Base-by-base conservation (phyloP, 2,888 invertebrate species). In the Hypomecis atomaria region DNA sequence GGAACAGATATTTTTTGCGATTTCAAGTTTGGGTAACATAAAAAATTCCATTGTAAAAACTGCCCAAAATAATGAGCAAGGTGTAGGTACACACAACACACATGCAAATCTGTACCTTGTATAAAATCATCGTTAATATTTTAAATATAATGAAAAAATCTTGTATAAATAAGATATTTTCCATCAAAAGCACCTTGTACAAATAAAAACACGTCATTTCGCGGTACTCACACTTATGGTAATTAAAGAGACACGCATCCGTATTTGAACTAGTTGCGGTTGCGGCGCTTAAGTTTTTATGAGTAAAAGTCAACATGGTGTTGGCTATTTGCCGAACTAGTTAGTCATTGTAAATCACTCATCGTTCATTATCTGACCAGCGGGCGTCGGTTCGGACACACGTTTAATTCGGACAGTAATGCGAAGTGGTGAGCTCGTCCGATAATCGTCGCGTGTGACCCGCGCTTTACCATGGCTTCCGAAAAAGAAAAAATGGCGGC, bases 401-500 rank as follows among this genome's bases (percentile, higher is more conserved):
- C 65, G 40, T 55, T 63, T 63, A 60, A 59, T 71, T 65, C 76
- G 79, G 60, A 70, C 79, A 90, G 90, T 89, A 83, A 91, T 91
- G 90, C 83, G 74, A 81, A 81, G 76, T 81, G 83, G 84, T 72
- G 83, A 75, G 81, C 71, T 71, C 72, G 77, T 78, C 79, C 83
- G 78, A 75, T 89, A 81, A 86, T 79, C 73, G 81, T 74, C 71
- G 78, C 75, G 71, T 80, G 78, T 77, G 77, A 70, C 71, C 77
- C 75, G 76, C 81, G 81, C 79, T 80, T 78, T 74, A 82, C 65
- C 76, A 92, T 92, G 92, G 88, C 87, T 77, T 85, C 90, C 70
- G 92, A 91, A 78, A 92, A 92, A 78, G 90, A 88, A 83, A 92
- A 91, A 81, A 92, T 92, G 92, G 92, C 91, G 67, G 85, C 89